Base-by-base conservation (phyloP, 2,113 vertebrate genomes). In the Rynchops niger region DNA sequence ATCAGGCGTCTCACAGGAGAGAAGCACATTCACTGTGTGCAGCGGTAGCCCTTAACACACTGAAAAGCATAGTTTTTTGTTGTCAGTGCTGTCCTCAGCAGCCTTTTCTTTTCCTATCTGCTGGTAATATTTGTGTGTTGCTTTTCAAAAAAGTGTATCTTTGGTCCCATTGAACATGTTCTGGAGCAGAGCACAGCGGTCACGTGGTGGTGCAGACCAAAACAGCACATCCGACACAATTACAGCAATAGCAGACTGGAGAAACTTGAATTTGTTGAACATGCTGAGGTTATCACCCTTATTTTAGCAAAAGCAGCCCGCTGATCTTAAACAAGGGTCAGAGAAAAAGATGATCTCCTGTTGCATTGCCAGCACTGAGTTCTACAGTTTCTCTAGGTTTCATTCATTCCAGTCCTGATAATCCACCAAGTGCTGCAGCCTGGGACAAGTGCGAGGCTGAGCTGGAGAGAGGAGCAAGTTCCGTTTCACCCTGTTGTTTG, bases 181-280 rank as follows among this genome's bases (percentile, higher is more conserved):
- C 40, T 34, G 34, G 43, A 26, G 65, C 65, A 38, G 58, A 82
- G 52, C 34, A 2, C 6, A 8, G 42, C 29, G 4, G 66, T 62
- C 34, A 2, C 29, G 30, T 5, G 11, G 40, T 7, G 59, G 9
- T 27, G 65, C 49, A 11, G 11, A 6, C 9, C 3, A 1, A 5
- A 32, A 18, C 40, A n/a, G 56, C 9, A 0, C 9, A 22, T 26
- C 74, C 0, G 1, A 9, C 45, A 21, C 62, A 34, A 12, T 12
- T 53, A n/a, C 49, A 49, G 82, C 47, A 53, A 9, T 2, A 69
- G 72, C 40, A 20, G 74, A 43, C 25, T 27, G 32, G 30, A 61
- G 72, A 49, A 8, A 43, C 40, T 43, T 34, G 42, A 30, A 38
- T 53, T 16, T 20, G 23, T 25, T 47, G 73, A 65, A 69, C 62